Evolutionary conservation across 2,888 invertebrate genomes (phyloP).

Genomic region (Pharmacophagus antenor): DNA sequence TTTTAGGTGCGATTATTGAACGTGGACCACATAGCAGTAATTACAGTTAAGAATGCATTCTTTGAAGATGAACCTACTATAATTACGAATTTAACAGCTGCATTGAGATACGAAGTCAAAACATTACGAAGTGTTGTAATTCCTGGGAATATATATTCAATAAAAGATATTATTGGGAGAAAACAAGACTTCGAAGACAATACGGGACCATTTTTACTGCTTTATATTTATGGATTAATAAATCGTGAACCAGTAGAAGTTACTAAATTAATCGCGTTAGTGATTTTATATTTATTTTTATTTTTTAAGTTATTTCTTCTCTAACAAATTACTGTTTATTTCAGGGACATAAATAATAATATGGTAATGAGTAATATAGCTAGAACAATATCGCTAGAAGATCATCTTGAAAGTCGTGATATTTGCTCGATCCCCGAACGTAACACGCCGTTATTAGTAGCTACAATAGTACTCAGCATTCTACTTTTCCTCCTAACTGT

Average conservation of each 20-base stretch:
- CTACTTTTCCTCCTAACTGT: conserved; percentile 62
- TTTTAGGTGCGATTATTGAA: conserved; percentile 72
- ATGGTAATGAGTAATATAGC: conserved; percentile 49
- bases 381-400: conserved; percentile 59
- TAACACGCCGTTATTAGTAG: conserved; percentile 61
- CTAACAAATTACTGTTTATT: conserved; percentile 36
- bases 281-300: not conserved
- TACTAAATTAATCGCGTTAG: conserved; percentile 54
- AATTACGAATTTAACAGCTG: conserved; percentile 50
- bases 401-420: conserved; percentile 60
- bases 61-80: conserved; percentile 60
- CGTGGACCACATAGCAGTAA: conserved; percentile 60
- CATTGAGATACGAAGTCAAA: conserved; percentile 65
- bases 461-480: conserved; percentile 65
- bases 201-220: conserved; percentile 51
- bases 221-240: conserved; percentile 64
- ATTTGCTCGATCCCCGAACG: conserved; percentile 51
- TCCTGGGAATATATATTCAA: conserved; percentile 40
- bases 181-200: conserved; percentile 39
- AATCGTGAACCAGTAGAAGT: conserved; percentile 57
- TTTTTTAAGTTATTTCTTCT: not conserved
- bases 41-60: conserved; percentile 62
- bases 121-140: conserved; percentile 62
- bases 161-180: conserved; percentile 38
- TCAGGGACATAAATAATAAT: conserved; percentile 60